These are phyloP conservation scores for Corythaixoides concolor DNA, from an alignment of 2,113 vertebrate species.

Conservation along the genomic window DNA sequence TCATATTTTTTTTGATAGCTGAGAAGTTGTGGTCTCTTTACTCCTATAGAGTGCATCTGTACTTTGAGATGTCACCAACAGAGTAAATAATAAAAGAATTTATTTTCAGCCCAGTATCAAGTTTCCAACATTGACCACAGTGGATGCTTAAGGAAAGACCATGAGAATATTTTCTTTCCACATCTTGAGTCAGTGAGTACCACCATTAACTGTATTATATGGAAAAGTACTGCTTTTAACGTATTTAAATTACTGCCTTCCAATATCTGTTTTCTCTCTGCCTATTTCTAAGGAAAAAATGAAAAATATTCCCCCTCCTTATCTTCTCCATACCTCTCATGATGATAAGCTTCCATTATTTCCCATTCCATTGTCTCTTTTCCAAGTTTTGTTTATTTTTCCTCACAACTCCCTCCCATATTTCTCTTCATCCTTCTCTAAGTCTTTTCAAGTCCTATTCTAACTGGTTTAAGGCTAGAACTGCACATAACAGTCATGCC, in stretches of 20 bases:
- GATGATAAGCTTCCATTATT: background rate
- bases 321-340: background rate
- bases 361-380: background rate
- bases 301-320: background rate
- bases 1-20: background rate
- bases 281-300: background rate
- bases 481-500: background rate
- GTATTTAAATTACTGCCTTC: background rate
- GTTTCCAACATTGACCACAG: background rate
- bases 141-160: background rate
- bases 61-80: background rate
- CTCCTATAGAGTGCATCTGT: rapidly evolving
- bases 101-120: background rate
- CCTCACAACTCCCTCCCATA: background rate
- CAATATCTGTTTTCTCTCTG: background rate
- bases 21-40: background rate
- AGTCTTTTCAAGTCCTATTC: background rate
- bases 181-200: background rate
- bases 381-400: background rate
- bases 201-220: background rate
- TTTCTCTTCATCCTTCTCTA: background rate
- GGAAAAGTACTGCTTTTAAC: background rate
- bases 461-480: background rate
- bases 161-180: background rate
- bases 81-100: background rate